Percentiles rank a stretch among this genome's conserved stretches.
Conservation (phyloP, 1,140 invertebrate species). For the Nixonia krombeini region DNA sequence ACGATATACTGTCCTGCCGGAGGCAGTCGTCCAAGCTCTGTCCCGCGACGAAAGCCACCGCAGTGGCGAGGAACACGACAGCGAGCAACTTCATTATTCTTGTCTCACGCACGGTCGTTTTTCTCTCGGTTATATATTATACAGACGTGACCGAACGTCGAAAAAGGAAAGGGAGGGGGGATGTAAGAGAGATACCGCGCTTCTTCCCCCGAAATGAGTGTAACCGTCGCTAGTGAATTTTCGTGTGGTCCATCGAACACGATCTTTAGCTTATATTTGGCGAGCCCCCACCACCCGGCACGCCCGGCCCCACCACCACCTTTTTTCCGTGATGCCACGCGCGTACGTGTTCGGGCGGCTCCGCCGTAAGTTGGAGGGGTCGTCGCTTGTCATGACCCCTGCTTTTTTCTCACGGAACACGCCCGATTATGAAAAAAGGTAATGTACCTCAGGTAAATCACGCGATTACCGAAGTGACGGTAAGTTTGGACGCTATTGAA, state of each 20-base stretch:
- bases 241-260: constrained; percentile 69
- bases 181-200: constrained; percentile 12
- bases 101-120: constrained; percentile 36
- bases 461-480: neutral
- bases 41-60: constrained; percentile 48
- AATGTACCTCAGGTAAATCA: neutral
- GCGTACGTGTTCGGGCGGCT: constrained; percentile 41
- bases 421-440: neutral
- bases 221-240: constrained; percentile 64
- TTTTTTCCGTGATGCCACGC: constrained; percentile 60
- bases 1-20: constrained; percentile 77
- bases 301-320: constrained; percentile 56
- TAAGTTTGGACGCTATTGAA: no score
- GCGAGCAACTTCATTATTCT: constrained; percentile 51
- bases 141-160: neutral
- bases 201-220: constrained; percentile 47
- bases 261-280: constrained; percentile 70
- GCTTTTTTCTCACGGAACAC: neutral
- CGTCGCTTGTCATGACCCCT: neutral
- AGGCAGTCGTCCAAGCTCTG: constrained; percentile 73
- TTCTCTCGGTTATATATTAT: neutral
- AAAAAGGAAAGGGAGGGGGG: neutral
- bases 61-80: constrained; percentile 44
- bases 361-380: constrained; percentile 3
- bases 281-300: constrained; percentile 48